Percentiles rank a stretch among this genome's conserved stretches.
Evolutionary conservation across 2,113 vertebrate genomes (phyloP).

Genomic region (Heloderma charlesbogerti): DNA sequence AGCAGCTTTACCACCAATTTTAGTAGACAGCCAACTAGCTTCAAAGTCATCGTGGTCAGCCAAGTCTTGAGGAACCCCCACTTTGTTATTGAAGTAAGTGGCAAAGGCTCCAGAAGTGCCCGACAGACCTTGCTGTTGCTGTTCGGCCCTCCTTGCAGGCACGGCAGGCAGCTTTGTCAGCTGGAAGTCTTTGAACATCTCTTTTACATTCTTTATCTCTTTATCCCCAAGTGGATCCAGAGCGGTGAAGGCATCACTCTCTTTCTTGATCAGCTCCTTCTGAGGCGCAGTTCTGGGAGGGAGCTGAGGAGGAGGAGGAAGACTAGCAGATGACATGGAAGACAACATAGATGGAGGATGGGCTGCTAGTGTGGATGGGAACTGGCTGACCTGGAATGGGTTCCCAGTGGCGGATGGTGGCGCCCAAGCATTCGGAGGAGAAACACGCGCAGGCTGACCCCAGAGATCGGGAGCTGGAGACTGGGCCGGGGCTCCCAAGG

Average conservation of each 20-base stretch:
- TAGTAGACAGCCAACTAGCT: constrained; percentile 76
- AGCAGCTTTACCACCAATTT: constrained; percentile 72
- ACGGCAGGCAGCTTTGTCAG: constrained; percentile 88
- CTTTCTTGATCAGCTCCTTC: constrained; percentile 80
- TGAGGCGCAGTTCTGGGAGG: constrained; percentile 82
- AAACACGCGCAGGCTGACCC: constrained; percentile 70
- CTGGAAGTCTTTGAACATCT: constrained; percentile 98
- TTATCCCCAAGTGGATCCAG: constrained; percentile 93
- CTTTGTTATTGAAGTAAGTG: constrained; percentile 84
- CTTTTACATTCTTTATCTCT: constrained; percentile 90
- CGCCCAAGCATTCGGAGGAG: constrained; percentile 75
- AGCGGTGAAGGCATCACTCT: constrained; percentile 89
- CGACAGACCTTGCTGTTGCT: constrained; percentile 54
- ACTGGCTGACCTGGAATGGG: constrained; percentile 84
- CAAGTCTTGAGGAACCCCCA: constrained; percentile 80
- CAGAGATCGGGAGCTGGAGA: constrained; percentile 78
- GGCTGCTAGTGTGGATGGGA: constrained; percentile 56
- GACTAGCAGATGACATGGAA: constrained; percentile 40
- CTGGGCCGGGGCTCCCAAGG: constrained; percentile 69
- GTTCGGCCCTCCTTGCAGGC: constrained; percentile 86
- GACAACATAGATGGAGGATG: constrained; percentile 55
- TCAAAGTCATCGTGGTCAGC: constrained; percentile 81
- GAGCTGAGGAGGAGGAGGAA: constrained; percentile 82
- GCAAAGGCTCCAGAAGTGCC: constrained; percentile 76
- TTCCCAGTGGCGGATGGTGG: constrained; percentile 75